Percentiles rank a stretch among this genome's conserved stretches.
These are phyloP conservation scores for Maniola hyperantus DNA, from an alignment of 2,888 invertebrate genomes.

Conservation along the genomic window DNA sequence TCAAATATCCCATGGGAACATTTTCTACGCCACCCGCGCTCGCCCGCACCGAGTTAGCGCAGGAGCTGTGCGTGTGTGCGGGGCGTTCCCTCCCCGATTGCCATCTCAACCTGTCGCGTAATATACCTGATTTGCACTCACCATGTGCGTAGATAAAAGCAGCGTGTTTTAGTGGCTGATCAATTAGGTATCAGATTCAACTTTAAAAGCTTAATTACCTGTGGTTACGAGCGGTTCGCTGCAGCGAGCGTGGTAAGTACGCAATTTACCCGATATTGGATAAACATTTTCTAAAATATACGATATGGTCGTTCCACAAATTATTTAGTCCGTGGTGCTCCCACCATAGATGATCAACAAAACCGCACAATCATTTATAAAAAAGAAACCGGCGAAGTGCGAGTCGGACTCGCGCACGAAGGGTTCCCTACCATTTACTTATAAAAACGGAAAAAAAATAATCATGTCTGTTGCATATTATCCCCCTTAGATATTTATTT, in stretches of 20 bases:
- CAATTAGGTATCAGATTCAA: constrained; percentile 24
- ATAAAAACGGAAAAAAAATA: too few species aligned
- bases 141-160: constrained; percentile 5
- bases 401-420: too few species aligned
- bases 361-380: not conserved
- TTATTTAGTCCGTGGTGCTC: constrained; percentile 6
- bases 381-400: too few species aligned
- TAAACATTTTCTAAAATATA: constrained; percentile 24
- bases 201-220: constrained; percentile 26
- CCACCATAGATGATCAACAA: constrained; percentile 13
- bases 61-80: too few species aligned
- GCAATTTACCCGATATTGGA: constrained; percentile 19
- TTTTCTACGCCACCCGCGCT: too few species aligned
- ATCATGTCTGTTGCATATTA: too few species aligned
- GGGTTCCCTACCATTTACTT: too few species aligned
- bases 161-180: constrained; percentile 20
- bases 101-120: too few species aligned
- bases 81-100: too few species aligned
- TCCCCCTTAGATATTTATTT: too few species aligned
- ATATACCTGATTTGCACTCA: not conserved
- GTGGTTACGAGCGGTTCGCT: constrained; percentile 21
- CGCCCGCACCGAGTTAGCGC: too few species aligned
- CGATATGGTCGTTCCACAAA: constrained; percentile 6
- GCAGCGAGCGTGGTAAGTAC: constrained; percentile 17
- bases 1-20: too few species aligned